Base-by-base conservation (phyloP, 2,113 vertebrate genomes). In the Mohoua ochrocephala region DNA sequence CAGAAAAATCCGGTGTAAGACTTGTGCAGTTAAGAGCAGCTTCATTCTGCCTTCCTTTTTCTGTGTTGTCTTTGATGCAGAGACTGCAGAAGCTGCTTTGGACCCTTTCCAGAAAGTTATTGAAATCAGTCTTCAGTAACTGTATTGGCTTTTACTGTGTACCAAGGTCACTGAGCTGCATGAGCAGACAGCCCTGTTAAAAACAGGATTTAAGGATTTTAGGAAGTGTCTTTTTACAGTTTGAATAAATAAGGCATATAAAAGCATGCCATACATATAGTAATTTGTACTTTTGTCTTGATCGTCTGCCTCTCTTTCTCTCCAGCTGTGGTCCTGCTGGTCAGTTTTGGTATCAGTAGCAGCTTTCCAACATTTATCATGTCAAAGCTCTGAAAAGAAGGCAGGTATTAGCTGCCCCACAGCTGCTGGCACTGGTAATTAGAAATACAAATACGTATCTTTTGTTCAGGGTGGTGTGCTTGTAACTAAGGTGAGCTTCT, bases 131-230 rank as follows among this genome's bases (percentile, higher is more conserved):
- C 45, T 74, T 63, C 1, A 0, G 73, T 91, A 81, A 73, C 83
- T 80, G 35, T 78, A 60, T 69, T 73, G 91, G 57, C 37, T 80
- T 80, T 83, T 65, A 37, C 30, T 42, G 13, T 42, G 47, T 61
- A 88, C 49, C 92, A 95, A 89, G 89, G 88, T 92, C 67, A 67
- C 28, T 39, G 44, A 68, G 57, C 65, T 70, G 41, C 30, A 57
- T 37, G 64, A 89, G 23, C 57, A 79, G 74, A 44, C 30, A 91
- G 22, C 24, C 26, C 28, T 76, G 24, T 68, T 76, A 56, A 75
- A 89, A 91, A 35, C 31, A 84, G 30, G 22, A 42, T 84, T 23
- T 67, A 7, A 67, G 23, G 26, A 39, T 89, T 93, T 94, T 70
- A 75, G 70, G 63, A 63, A 9, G 9, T 63, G 39, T 65, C 17